Base-by-base conservation (phyloP, 30 jellyfish, hydroid and myxozoan genomes). In the Aurelia coerulea region DNA sequence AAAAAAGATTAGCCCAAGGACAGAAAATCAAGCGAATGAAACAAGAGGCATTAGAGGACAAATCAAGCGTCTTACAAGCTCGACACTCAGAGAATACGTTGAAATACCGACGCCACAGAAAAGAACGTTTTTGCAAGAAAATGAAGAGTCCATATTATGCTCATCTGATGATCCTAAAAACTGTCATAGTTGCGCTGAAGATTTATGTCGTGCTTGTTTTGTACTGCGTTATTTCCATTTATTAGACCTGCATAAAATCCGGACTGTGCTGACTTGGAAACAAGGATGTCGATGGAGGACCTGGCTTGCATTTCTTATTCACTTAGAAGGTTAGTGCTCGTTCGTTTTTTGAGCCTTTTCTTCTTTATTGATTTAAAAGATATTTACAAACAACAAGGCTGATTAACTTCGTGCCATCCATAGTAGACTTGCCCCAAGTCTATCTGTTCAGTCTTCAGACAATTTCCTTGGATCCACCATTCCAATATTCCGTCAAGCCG, bases 251-350 rank as follows among this genome's bases (percentile, higher is more conserved):
- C 63, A 58, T 35, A 78, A 92, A 78, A 88, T 94, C 53, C 95
- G 96, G 46, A 79, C 96, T 52, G 86, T 94, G 10, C 81, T 94
- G 65, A 68, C 76, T 64, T 84, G 94, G 94, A 88, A 79, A 60
- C 90, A 90, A 65, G 94, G 96, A 16, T 94, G 99, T 67, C 81
- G 99, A 70, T 94, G 99, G 99, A 89, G 99, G 74, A 87, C 99
- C 10, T 94, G 97, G 97, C 64, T 79, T 59, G 96, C 99, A 0
- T 94, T 79, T 59, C 87, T 94, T 8, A 85, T 85, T 65, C 97
- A 85, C 51, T 46, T 88, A 16, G 92, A 84, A 94, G 96, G 99
- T 94, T 10, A 15, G 92, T 51, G 16, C 51, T 1, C 6, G 51
- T 39, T 39, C 6, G 51, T 39, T 39, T 37, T 37, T 39, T 6